Conservation (phyloP, 2,888 invertebrate species). For the Drosophila koepferae region DNA sequence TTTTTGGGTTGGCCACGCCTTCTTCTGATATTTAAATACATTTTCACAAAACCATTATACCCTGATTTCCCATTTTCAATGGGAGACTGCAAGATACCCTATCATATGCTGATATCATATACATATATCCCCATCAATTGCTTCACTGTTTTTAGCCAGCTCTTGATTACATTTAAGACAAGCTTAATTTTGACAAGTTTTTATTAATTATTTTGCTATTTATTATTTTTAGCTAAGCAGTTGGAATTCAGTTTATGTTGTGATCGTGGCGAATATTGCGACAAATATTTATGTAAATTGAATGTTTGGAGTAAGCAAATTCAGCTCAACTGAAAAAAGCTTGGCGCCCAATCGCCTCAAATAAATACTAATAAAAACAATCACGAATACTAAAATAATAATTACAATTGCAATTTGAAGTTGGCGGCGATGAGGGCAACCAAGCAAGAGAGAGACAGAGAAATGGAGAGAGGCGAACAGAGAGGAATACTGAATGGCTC, state of each 20-base stretch:
- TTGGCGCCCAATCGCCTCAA: slow-evolving; percentile 21
- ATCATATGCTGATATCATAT: too few relatives aligned
- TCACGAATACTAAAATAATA: not conserved
- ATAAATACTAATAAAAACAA: slow-evolving; percentile 5
- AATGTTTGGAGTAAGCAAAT: not conserved
- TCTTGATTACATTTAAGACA: too few relatives aligned
- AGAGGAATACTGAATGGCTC: not conserved
- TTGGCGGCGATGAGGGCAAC: not conserved
- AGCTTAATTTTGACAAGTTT: not conserved
- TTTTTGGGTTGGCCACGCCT: too few relatives aligned
- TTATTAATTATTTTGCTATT: not conserved
- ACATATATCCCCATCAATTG: too few relatives aligned
- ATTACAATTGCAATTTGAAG: slow-evolving; percentile 1
- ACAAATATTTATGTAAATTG: not conserved
- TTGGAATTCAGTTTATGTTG: not conserved
- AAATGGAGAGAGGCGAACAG: not conserved
- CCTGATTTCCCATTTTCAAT: too few relatives aligned
- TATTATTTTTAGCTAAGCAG: not conserved
- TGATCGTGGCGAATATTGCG: not conserved
- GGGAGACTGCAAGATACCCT: too few relatives aligned
- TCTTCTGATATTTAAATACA: too few relatives aligned
- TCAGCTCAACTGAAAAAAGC: not conserved
- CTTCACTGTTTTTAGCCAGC: too few relatives aligned
- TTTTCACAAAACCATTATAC: too few relatives aligned
- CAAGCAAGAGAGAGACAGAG: too few relatives aligned